Percentiles rank a stretch among this genome's conserved stretches.
These are phyloP conservation scores for Drosophila formosana DNA, from an alignment of 2,888 invertebrate species.

Conservation along the genomic window DNA sequence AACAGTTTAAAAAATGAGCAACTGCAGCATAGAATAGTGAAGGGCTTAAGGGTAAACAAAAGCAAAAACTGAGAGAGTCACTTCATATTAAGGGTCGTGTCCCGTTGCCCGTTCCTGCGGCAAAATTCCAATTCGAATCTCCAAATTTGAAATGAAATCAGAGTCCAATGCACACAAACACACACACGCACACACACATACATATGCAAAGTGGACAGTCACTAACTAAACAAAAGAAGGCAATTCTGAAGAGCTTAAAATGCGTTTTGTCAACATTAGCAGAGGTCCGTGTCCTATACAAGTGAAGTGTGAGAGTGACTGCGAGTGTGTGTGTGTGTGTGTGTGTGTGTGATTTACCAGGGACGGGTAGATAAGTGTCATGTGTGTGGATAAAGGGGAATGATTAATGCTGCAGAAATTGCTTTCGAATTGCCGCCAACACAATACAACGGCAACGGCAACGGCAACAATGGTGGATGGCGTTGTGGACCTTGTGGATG, in stretches of 20 bases:
- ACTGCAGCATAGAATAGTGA: conserved; percentile 43
- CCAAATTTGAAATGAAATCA: conserved; percentile 64
- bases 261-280: conserved; percentile 83
- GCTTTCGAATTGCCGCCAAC: conserved; percentile 75
- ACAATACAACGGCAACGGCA: conserved; percentile 40
- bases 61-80: conserved; percentile 33
- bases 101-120: conserved; percentile 2
- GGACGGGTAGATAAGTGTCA: conserved; percentile 27
- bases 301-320: background rate
- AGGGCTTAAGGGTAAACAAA: conserved; percentile 52
- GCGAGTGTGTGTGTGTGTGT: background rate
- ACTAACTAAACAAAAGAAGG: conserved; percentile 73
- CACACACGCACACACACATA: conserved; percentile 17
- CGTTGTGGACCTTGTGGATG: conserved; percentile 37
- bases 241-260: conserved; percentile 79
- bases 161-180: conserved; percentile 14
- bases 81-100: conserved; percentile 34
- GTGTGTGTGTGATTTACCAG: conserved; percentile 1
- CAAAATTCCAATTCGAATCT: conserved; percentile 35
- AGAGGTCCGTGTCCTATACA: conserved; percentile 29
- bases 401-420: conserved; percentile 80
- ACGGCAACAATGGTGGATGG: conserved; percentile 34
- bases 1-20: conserved; percentile 8
- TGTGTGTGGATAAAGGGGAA: conserved; percentile 50
- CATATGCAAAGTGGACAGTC: conserved; percentile 35